phyloP scores from a whole-genome alignment of 2,888 invertebrate genomes.

The Busseola fusca region DNA sequence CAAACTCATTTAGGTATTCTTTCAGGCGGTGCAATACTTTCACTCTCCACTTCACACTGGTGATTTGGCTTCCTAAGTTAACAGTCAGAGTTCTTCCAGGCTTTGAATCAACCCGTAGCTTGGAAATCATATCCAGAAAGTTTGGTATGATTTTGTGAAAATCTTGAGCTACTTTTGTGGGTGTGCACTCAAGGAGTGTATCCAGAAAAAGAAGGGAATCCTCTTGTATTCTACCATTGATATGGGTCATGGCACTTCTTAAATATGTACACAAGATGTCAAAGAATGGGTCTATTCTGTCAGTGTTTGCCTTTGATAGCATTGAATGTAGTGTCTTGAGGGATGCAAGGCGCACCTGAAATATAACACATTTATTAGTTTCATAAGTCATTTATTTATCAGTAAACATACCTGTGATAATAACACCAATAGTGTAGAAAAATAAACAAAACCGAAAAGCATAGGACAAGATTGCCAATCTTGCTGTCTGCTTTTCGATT shows the following conservation, averaged over 20 bases:
- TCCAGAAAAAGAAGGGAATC: constrained; percentile 95
- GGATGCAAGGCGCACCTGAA: constrained; percentile 88
- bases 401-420: background rate
- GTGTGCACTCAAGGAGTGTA: constrained; percentile 91
- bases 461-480: background rate
- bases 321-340: constrained; percentile 88
- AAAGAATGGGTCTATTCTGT: constrained; percentile 92
- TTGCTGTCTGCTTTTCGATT: no score
- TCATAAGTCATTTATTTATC: background rate
- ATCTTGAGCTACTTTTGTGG: constrained; percentile 90
- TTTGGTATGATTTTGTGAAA: constrained; percentile 93
- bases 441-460: background rate
- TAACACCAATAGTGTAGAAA: background rate
- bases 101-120: constrained; percentile 90
- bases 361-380: constrained; percentile 11
- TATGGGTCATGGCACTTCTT: constrained; percentile 97
- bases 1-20: constrained; percentile 81
- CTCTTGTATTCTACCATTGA: constrained; percentile 93
- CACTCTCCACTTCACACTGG: constrained; percentile 94
- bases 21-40: constrained; percentile 93
- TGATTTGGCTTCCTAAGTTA: constrained; percentile 92
- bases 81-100: constrained; percentile 91
- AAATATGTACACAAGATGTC: constrained; percentile 93
- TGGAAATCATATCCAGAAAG: constrained; percentile 96
- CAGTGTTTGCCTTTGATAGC: constrained; percentile 77